Evolutionary conservation across 1,140 invertebrate genomes (phyloP).

Genomic region (Limonius californicus): DNA sequence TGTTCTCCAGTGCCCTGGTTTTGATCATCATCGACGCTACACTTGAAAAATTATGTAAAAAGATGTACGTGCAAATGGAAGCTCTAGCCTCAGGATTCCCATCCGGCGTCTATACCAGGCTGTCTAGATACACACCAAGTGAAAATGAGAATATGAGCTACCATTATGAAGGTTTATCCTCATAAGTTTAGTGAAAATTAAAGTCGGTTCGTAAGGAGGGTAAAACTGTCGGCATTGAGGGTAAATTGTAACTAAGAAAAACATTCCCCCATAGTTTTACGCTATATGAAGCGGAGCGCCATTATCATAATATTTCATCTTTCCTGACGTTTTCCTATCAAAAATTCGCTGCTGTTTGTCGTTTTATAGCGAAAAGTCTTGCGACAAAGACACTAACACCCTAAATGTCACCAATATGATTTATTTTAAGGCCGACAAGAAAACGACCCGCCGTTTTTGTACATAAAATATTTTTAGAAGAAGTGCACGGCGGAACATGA

Average conservation of each 20-base stretch:
- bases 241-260: conserved; percentile 6
- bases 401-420: conserved; percentile 4
- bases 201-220: not conserved
- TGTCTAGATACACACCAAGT: too few species aligned
- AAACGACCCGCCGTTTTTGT: not conserved
- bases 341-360: conserved; percentile 4
- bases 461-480: too few species aligned
- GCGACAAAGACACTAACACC: conserved; percentile 7
- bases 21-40: too few species aligned
- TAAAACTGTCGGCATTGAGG: not conserved
- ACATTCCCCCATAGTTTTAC: not conserved
- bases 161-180: not conserved
- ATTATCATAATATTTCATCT: conserved; percentile 14
- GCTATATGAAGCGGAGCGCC: conserved; percentile 7
- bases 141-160: too few species aligned
- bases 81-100: too few species aligned
- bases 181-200: not conserved
- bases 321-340: conserved; percentile 7
- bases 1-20: too few species aligned
- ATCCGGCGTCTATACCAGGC: too few species aligned
- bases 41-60: too few species aligned
- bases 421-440: not conserved
- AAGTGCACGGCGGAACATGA: too few species aligned
- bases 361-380: conserved; percentile 12
- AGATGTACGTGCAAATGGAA: too few species aligned